Percentiles rank a stretch among this genome's conserved stretches.
phyloP scores from a whole-genome alignment of 2,888 invertebrate species.

The Thecophora atra region DNA sequence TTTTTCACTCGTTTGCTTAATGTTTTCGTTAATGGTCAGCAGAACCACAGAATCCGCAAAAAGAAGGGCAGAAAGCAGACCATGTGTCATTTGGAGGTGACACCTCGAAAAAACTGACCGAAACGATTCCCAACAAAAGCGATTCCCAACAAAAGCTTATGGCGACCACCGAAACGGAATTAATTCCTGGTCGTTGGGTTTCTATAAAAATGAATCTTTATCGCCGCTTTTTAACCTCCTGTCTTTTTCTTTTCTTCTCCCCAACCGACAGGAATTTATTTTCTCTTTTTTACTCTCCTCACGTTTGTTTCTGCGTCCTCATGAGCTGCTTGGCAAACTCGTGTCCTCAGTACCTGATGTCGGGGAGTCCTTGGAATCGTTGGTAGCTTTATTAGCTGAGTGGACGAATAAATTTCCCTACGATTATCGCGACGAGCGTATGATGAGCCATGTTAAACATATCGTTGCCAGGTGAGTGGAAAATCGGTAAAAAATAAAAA shows the following conservation, averaged over 20 bases:
- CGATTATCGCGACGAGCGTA: slow-evolving; percentile 66
- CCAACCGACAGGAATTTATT: slow-evolving; percentile 59
- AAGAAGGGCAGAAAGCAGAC: too few species aligned
- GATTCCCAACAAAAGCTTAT: too few species aligned
- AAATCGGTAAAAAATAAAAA: background rate
- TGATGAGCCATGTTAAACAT: slow-evolving; percentile 67
- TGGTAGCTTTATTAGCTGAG: slow-evolving; percentile 63
- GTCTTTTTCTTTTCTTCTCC: background rate
- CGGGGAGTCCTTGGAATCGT: slow-evolving; percentile 63
- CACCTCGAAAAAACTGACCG: too few species aligned
- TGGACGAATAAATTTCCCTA: slow-evolving; percentile 66
- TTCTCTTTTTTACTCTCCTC: slow-evolving; percentile 66
- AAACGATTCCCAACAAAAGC: too few species aligned
- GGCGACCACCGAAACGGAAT: too few species aligned
- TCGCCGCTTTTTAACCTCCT: background rate
- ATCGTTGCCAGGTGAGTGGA: slow-evolving; percentile 64
- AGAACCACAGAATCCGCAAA: too few species aligned
- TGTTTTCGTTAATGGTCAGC: too few species aligned
- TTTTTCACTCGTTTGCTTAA: too few species aligned
- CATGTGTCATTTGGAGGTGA: too few species aligned
- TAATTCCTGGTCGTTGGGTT: too few species aligned
- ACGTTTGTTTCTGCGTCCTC: slow-evolving; percentile 65
- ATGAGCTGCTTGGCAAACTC: slow-evolving; percentile 64
- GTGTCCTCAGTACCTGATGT: slow-evolving; percentile 64
- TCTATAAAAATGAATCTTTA: too few species aligned